Conservation (phyloP, 2,113 vertebrate genomes). For the Pithys albifrons region DNA sequence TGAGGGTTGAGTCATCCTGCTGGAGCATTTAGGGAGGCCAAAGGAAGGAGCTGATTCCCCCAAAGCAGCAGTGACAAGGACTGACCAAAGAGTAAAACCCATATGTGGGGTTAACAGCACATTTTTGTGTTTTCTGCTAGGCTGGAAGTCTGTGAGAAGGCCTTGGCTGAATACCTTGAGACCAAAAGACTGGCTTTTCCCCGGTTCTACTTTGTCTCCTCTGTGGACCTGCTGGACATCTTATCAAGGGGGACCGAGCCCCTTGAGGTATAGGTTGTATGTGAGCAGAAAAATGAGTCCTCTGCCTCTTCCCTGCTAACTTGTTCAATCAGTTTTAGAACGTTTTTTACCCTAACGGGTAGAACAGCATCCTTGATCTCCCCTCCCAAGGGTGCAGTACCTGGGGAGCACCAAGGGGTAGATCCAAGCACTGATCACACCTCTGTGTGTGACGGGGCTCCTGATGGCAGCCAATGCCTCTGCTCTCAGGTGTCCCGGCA, state of each 20-base stretch:
- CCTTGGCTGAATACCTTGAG: slow-evolving; percentile 78
- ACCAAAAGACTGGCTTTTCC: slow-evolving; percentile 79
- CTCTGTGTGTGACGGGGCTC: accelerated
- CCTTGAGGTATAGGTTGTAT: slow-evolving; percentile 52
- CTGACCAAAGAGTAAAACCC: background rate
- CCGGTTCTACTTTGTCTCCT: slow-evolving; percentile 79
- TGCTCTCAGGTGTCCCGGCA: slow-evolving; percentile 73
- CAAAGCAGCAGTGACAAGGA: background rate
- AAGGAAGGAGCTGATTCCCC: background rate
- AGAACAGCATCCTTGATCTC: background rate
- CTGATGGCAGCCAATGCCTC: background rate
- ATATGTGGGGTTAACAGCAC: accelerated
- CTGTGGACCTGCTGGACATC: slow-evolving; percentile 79
- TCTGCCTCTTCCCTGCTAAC: background rate
- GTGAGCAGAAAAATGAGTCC: background rate
- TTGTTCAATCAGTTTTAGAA: background rate
- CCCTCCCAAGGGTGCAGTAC: background rate
- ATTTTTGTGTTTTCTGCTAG: slow-evolving; percentile 3
- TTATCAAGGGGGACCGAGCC: slow-evolving; percentile 78
- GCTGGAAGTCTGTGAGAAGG: slow-evolving; percentile 75
- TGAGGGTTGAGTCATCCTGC: background rate
- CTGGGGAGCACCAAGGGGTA: accelerated
- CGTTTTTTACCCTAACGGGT: accelerated
- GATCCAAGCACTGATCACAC: background rate
- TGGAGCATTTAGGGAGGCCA: background rate